Evolutionary conservation across 2,888 invertebrate genomes (phyloP).

Genomic region (Eupithecia exiguata): DNA sequence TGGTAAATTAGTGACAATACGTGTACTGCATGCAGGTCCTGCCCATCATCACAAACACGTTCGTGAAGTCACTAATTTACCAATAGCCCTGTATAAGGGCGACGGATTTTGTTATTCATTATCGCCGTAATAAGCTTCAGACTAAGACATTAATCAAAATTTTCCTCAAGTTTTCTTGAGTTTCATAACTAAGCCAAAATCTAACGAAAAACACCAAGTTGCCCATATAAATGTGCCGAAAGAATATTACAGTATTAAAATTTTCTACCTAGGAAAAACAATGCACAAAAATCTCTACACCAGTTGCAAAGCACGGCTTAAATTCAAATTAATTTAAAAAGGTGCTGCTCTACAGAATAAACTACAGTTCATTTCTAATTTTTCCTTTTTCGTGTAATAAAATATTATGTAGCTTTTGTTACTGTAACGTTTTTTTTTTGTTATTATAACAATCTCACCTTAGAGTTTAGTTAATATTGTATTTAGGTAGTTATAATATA

Average conservation of each 20-base stretch:
- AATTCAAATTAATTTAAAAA: slow-evolving; percentile 12
- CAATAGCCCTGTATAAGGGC: no score
- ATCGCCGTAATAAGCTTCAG: background rate
- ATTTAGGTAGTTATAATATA: no score
- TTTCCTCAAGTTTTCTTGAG: background rate
- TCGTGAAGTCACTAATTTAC: no score
- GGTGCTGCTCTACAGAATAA: background rate
- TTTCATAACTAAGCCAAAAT: background rate
- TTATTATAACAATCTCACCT: background rate
- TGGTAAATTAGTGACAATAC: no score
- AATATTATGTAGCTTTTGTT: background rate
- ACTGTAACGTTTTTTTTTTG: background rate
- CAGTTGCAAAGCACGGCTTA: background rate
- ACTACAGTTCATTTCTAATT: background rate
- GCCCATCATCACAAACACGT: no score
- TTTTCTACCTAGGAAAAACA: background rate
- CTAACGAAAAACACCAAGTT: background rate
- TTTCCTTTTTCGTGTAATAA: background rate
- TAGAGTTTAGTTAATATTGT: no score
- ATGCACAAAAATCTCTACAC: background rate
- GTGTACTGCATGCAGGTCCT: no score
- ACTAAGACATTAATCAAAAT: background rate
- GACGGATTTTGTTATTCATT: background rate
- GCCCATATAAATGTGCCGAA: background rate
- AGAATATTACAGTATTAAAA: background rate